These are phyloP conservation scores for Drosophila barbarae DNA, from an alignment of 2,888 invertebrate species.

Conservation along the genomic window DNA sequence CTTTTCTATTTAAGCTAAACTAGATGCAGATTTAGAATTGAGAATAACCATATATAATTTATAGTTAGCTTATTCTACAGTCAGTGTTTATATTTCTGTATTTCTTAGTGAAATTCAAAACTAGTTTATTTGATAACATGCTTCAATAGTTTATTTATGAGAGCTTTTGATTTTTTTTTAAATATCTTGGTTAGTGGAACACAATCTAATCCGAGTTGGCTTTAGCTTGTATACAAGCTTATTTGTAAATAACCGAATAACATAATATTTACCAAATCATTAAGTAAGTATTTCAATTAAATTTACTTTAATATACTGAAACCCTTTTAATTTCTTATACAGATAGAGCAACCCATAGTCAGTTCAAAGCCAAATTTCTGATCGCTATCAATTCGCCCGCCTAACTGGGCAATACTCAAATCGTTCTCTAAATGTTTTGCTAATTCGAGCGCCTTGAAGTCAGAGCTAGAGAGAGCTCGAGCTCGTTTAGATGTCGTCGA, in stretches of 20 bases:
- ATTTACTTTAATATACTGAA: neutral
- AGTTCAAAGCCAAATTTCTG: neutral
- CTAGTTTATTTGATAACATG: too few relatives aligned
- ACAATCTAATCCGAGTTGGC: too few relatives aligned
- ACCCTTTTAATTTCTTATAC: neutral
- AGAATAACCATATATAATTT: neutral
- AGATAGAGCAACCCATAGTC: neutral
- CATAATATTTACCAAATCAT: too few relatives aligned
- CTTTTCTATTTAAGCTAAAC: neutral
- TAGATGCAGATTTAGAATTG: neutral
- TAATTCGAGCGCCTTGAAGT: constrained; percentile 47
- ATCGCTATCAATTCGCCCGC: neutral
- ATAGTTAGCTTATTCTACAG: neutral
- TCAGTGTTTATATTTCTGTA: neutral
- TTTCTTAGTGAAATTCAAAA: too few relatives aligned
- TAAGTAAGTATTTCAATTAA: neutral
- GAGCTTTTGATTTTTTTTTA: too few relatives aligned
- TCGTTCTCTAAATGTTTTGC: constrained; percentile 31
- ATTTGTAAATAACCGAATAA: too few relatives aligned
- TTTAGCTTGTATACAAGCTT: too few relatives aligned
- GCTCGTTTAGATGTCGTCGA: constrained; percentile 21
- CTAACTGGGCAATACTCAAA: constrained; percentile 30
- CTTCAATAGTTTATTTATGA: neutral
- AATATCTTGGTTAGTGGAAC: too few relatives aligned
- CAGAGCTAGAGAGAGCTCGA: constrained; percentile 31